Percentiles rank a stretch among this genome's conserved stretches.
Evolutionary conservation across 2,888 invertebrate species (phyloP).

Genomic region (Phaonia tiefii): DNA sequence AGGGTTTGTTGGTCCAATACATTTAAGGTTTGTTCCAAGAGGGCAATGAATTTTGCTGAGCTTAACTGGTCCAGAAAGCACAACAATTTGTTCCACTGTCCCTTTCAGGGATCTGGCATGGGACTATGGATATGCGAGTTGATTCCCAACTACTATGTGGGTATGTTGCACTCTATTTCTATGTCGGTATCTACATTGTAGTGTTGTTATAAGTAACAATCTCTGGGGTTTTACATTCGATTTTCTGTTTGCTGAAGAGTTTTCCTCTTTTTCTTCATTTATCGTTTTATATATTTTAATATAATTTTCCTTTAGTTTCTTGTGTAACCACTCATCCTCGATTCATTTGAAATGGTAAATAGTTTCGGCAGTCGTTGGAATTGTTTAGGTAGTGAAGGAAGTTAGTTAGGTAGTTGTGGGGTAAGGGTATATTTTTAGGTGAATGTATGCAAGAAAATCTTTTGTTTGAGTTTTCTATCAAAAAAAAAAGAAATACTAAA

Average conservation of each 20-base stretch:
- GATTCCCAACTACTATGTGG: background rate
- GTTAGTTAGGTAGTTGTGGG: background rate
- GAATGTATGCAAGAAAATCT: conserved; percentile 51
- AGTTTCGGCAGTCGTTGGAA: conserved; percentile 65
- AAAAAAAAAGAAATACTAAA: conserved; percentile 17
- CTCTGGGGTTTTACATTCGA: conserved; percentile 59
- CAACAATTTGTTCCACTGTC: conserved; percentile 34
- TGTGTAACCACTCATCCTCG: conserved; percentile 33
- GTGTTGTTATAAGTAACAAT: conserved; percentile 49
- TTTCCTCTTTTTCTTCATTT: conserved; percentile 10
- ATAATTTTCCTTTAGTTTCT: conserved; percentile 56
- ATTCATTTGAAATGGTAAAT: conserved; percentile 65
- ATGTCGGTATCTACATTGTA: background rate
- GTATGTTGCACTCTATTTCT: background rate
- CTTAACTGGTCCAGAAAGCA: conserved; percentile 17
- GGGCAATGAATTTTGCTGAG: conserved; percentile 1
- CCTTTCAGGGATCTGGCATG: background rate
- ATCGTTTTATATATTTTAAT: conserved; percentile 45
- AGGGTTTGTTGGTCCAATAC: background rate
- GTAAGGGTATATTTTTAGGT: conserved; percentile 26
- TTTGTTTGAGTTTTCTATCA: conserved; percentile 59
- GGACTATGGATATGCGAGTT: background rate
- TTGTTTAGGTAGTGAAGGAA: too few species aligned
- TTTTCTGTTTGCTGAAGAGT: conserved; percentile 30
- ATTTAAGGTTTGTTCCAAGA: background rate